phyloP scores from a whole-genome alignment of 2,113 vertebrate genomes.

The Panurus biarmicus region DNA sequence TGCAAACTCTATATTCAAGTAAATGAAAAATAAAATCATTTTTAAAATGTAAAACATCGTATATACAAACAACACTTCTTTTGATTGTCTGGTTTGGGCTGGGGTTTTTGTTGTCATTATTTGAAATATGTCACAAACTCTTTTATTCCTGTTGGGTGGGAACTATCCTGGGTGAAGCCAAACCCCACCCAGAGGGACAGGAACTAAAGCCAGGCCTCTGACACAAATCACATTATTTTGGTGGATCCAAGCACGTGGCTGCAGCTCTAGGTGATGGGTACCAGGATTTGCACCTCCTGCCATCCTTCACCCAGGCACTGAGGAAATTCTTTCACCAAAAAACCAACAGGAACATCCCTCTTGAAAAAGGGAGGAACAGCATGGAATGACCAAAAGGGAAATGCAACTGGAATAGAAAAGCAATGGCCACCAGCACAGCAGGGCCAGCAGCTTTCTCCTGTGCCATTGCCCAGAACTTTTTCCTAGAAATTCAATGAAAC shows the following conservation, averaged over 20 bases:
- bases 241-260: neutral
- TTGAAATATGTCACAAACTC: no score
- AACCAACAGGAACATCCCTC: neutral
- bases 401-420: neutral
- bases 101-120: no score
- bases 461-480: neutral
- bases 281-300: neutral
- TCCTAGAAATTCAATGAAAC: neutral
- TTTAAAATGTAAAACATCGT: neutral
- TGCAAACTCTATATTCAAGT: neutral
- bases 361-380: neutral
- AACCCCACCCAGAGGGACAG: neutral
- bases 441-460: neutral
- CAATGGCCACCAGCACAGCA: neutral
- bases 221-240: fast-evolving
- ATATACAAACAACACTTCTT: neutral
- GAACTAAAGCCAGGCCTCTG: neutral
- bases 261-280: neutral
- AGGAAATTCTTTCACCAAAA: neutral
- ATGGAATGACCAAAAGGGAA: neutral
- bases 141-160: no score
- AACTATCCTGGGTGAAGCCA: neutral
- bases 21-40: neutral
- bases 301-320: neutral
- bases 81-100: neutral